A percentile compares a stretch with the other conserved stretches of the same genome.
Evolutionary conservation across 2,888 invertebrate genomes (phyloP).

Genomic region (Tuta absoluta): DNA sequence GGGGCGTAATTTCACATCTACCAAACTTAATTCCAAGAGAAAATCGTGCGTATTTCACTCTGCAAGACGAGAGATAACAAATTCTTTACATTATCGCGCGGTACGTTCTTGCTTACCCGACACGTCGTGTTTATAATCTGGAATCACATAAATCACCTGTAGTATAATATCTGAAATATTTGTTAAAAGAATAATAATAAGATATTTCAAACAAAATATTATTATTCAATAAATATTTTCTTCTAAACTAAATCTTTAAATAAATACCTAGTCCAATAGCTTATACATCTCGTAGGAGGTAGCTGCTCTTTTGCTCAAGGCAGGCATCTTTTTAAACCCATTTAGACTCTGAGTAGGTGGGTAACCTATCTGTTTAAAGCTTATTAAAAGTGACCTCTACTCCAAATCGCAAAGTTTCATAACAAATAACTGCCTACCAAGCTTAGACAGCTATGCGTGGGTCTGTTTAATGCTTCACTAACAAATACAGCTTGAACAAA

Average conservation of each 20-base stretch:
- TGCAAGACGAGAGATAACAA: conserved; percentile 34
- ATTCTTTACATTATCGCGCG: conserved; percentile 42
- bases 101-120: conserved; percentile 30
- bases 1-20: conserved; percentile 20
- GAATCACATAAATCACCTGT: conserved; percentile 45
- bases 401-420: background rate
- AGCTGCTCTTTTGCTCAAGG: background rate
- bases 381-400: conserved; percentile 10
- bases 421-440: background rate
- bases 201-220: too few species aligned
- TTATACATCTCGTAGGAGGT: background rate
- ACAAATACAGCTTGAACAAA: background rate
- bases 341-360: background rate
- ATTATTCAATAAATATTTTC: too few species aligned
- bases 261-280: too few species aligned
- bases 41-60: conserved; percentile 28
- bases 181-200: conserved; percentile 22
- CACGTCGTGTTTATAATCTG: conserved; percentile 39
- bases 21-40: conserved; percentile 23
- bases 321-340: conserved; percentile 2
- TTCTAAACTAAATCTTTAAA: too few species aligned
- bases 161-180: conserved; percentile 42
- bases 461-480: background rate
- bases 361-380: conserved; percentile 6
- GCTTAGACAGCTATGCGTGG: background rate